phyloP scores from a whole-genome alignment of 2,888 invertebrate genomes.

The Conomelus anceps region DNA sequence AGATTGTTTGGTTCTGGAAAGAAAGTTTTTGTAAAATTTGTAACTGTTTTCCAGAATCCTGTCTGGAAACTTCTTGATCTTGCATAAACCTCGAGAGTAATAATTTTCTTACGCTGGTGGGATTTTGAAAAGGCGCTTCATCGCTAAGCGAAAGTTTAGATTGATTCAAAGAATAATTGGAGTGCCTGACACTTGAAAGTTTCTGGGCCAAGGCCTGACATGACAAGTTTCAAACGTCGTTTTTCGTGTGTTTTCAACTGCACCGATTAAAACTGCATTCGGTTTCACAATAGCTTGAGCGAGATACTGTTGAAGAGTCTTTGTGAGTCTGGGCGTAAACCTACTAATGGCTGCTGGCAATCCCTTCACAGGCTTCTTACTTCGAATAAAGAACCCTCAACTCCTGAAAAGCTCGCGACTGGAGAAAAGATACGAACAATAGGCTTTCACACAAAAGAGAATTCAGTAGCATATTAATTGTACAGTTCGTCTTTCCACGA shows the following conservation, averaged over 20 bases:
- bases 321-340: neutral
- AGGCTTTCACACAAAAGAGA: neutral
- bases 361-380: neutral
- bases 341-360: neutral
- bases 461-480: neutral
- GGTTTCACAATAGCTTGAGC: neutral
- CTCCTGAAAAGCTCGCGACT: neutral
- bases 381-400: neutral
- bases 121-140: neutral
- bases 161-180: neutral
- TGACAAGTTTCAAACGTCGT: neutral
- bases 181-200: neutral
- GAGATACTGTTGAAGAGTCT: neutral
- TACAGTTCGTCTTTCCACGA: neutral
- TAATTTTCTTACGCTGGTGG: neutral
- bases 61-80: neutral
- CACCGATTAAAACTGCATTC: neutral
- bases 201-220: neutral
- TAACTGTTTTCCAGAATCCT: neutral
- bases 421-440: neutral
- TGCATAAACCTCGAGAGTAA: neutral
- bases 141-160: neutral
- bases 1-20: neutral
- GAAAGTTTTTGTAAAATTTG: neutral
- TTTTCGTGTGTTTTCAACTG: neutral